These are phyloP conservation scores for Eublepharis macularius DNA, from an alignment of 2,113 vertebrate genomes.

Conservation along the genomic window DNA sequence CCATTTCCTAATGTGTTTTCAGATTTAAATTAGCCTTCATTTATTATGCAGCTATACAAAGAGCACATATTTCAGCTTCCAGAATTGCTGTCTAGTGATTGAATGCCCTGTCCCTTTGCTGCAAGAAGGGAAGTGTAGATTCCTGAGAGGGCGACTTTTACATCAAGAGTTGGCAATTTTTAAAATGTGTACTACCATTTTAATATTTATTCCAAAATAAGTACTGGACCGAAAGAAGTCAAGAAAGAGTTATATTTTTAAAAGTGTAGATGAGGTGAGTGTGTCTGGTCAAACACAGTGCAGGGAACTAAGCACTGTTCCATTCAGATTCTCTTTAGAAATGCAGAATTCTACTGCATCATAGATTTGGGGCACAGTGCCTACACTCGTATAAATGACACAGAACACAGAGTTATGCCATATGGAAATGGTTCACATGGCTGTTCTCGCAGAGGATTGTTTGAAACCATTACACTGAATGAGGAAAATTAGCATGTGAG, in stretches of 20 bases:
- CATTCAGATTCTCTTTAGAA: not conserved
- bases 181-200: not conserved
- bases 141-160: conserved; percentile 27
- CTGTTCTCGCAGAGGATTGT: not conserved
- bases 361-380: not conserved
- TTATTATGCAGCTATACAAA: conserved; percentile 32
- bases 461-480: not conserved
- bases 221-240: not conserved
- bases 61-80: not conserved
- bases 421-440: not conserved
- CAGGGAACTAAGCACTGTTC: not conserved
- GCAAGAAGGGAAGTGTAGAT: conserved; percentile 1
- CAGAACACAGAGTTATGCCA: not conserved
- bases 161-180: conserved; percentile 25
- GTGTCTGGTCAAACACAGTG: not conserved
- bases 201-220: not conserved
- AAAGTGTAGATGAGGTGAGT: not conserved
- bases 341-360: not conserved
- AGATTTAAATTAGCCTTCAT: conserved; percentile 44
- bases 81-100: not conserved
- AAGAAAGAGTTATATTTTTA: not conserved
- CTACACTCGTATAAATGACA: not conserved
- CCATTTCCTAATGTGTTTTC: conserved; percentile 33
- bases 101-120: conserved; percentile 13
- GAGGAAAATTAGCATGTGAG: not conserved